A percentile compares a stretch with the other conserved stretches of the same genome.
These are phyloP conservation scores for Tapirus terrestris DNA, from an alignment of 2,113 vertebrate genomes.

Conservation along the genomic window DNA sequence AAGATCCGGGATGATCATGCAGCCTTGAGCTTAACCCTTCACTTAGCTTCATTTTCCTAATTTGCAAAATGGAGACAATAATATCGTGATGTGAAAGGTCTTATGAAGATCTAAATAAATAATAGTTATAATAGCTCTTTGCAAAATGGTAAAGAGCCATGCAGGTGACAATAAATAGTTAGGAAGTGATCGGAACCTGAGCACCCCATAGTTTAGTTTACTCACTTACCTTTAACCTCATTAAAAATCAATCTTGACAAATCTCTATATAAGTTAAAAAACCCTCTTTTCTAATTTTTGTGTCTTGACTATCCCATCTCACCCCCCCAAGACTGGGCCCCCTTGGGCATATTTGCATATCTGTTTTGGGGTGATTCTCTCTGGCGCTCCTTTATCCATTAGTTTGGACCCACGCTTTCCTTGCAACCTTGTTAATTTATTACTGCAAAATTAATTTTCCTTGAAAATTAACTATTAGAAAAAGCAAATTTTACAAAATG, in stretches of 20 bases:
- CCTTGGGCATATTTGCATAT: not conserved
- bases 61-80: not conserved
- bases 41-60: not conserved
- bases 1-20: not conserved
- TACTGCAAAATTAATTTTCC: slow-evolving; percentile 39
- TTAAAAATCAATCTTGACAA: not conserved
- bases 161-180: not conserved
- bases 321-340: accelerated
- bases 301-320: no score
- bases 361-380: not conserved
- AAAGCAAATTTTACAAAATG: slow-evolving; percentile 39
- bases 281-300: not conserved
- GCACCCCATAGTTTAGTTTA: not conserved
- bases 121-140: not conserved
- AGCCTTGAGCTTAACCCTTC: not conserved
- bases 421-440: not conserved
- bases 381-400: not conserved
- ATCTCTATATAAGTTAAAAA: not conserved
- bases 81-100: not conserved
- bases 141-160: not conserved
- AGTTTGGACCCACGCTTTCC: not conserved
- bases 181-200: not conserved
- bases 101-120: not conserved
- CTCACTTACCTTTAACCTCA: not conserved
- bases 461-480: slow-evolving; percentile 48